Base-by-base conservation (phyloP, 2,888 invertebrate genomes). In the Cistogaster globosa region DNA sequence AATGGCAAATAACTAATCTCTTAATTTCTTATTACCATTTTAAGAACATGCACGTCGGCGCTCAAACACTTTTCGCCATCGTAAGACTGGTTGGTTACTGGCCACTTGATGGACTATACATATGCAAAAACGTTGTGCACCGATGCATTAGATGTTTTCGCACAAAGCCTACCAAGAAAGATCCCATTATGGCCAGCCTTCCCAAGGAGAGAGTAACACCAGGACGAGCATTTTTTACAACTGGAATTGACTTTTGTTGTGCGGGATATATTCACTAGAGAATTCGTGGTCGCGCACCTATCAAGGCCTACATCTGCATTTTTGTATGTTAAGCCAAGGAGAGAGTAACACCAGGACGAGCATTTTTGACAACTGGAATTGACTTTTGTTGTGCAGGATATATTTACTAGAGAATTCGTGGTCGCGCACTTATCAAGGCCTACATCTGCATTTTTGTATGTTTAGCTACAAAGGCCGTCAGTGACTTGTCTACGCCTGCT, bases 401-500 rank as follows among this genome's bases (percentile, higher is more conserved):
- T 8, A 18, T 42, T 14, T 18, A 62, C 4, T 20, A 38, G 4
- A 42, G 7, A 62, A 42, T 62, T 38, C 18, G 62, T 2, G 42
- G 42, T 12, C 62, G 63, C 18, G 22, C 75, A 16, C 83, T 78
- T 1, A 69, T 58, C 9, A 79, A 84, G 18, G 68, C 69, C 1
- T 84, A 86, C 58, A 55, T 84, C 8, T 77, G 76, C 18, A 57
- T 85, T 16, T 87, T 86, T 18, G 68, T 51, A 8, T 51, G 51
- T 9, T 51, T 51, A 4, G 7, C 51, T 2, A 83, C 83, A 5
- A 87, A 85, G 62, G 79, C 84, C 11, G 86, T 87, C 1, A 55
- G 78, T 7, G 87, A 87, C 42, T 53, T 87, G 22, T 83, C 82
- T 8, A 86, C 86, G 2, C 8, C 68, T 58, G 63, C 84, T 9